Base-by-base conservation (phyloP, 2,888 invertebrate genomes). In the Drosophila antonietae region DNA sequence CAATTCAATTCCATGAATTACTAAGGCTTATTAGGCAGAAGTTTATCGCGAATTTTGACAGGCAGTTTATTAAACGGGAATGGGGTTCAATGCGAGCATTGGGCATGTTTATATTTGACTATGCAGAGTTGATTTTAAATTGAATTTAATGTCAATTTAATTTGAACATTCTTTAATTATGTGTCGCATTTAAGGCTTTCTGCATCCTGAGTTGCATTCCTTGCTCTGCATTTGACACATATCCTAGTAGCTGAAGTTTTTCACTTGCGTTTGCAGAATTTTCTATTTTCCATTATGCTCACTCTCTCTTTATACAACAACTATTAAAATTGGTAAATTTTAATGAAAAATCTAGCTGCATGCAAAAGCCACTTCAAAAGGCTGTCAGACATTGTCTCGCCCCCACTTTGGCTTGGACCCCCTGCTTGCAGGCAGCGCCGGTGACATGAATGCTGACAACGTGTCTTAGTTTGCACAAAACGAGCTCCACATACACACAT, bases 391-490 rank as follows among this genome's bases (percentile, higher is more conserved):
- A 12, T 31, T 41, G 12, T 41, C 28, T 23, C 43, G 10, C 44
- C 18, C 18, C 4, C 43, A 41, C 46, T 39, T n/a, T 9, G 3
- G 9, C 46, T 31, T 14, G 35, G 20, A 20, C 51, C 20, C 41
- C 67, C 33, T 33, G 39, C 62, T 53, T 68, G 63, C 51, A 68
- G 67, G 49, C 58, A 67, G 64, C 58, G 66, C 51, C 75, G 73
- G 74, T 90, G 90, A 90, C 88, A 90, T 87, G 82, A 81, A 76
- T 90, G 90, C 89, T 90, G 90, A 90, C 89, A 90, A 85, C 81
- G 88, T 86, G 88, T 83, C 88, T 89, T 89, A 89, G 89, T 89
- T 88, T 87, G 87, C 90, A 85, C 82, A 87, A 78, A 78, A 81
- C 78, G 82, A 84, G 80, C 83, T 75, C 75, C 69, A 81, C 70